Percentiles rank a stretch among this genome's conserved stretches.
Evolutionary conservation across 2,113 vertebrate species (phyloP).

Genomic region (Ammospiza caudacuta): DNA sequence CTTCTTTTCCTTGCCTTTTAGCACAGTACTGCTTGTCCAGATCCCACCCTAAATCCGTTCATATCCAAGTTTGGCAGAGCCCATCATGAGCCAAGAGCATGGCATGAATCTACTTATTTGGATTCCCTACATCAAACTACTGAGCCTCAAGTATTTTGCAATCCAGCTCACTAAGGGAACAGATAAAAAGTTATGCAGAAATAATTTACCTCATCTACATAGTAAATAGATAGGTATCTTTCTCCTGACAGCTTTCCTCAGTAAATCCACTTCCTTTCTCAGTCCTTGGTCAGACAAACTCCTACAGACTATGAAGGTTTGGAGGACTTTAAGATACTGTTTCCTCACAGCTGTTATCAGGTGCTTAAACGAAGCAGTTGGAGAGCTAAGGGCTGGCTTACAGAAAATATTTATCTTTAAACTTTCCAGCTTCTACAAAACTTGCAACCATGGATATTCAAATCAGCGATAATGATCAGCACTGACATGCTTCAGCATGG

Average conservation of each 20-base stretch:
- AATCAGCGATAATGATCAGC: not conserved
- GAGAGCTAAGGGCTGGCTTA: not conserved
- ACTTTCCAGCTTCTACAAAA: not conserved
- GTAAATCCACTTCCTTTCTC: not conserved
- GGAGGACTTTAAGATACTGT: not conserved
- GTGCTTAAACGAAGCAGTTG: not conserved
- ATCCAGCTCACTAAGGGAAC: not conserved
- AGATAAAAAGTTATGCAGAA: not conserved
- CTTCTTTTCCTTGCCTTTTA: not conserved
- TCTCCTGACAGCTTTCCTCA: not conserved
- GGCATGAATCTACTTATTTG: not conserved
- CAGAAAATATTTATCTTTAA: not conserved
- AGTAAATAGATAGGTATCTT: not conserved
- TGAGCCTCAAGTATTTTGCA: not conserved
- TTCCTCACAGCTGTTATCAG: not conserved
- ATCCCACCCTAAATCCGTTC: not conserved
- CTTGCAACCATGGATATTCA: not conserved
- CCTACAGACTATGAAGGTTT: not conserved
- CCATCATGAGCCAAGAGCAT: not conserved
- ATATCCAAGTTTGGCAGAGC: not conserved
- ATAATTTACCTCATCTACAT: not conserved
- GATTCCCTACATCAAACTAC: not conserved
- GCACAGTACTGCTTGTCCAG: not conserved
- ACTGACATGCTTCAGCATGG: constrained; percentile 1
- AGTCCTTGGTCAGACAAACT: not conserved